Evolutionary conservation across 2,888 invertebrate species (phyloP).

Genomic region (Homarus gammarus): DNA sequence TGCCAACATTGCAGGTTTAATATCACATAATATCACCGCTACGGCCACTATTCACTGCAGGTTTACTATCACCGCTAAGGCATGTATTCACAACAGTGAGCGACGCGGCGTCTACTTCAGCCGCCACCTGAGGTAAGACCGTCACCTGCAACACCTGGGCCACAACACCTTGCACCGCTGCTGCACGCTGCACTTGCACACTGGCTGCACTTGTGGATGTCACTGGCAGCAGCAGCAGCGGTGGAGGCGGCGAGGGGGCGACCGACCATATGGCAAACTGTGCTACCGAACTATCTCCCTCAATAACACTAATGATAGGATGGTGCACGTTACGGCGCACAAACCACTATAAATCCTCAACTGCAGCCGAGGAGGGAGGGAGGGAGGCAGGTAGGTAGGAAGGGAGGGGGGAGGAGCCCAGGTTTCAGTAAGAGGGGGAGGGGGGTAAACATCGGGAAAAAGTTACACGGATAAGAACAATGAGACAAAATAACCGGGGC

Average conservation of each 20-base stretch:
- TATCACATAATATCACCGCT: no score
- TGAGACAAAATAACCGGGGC: neutral
- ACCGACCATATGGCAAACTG: slow-evolving; percentile 53
- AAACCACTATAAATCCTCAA: slow-evolving; percentile 50
- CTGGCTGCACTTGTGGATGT: slow-evolving; percentile 14
- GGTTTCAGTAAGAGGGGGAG: no score
- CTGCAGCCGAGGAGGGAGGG: slow-evolving; percentile 7
- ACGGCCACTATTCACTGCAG: no score
- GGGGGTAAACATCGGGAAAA: neutral
- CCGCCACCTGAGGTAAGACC: no score
- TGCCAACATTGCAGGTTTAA: no score
- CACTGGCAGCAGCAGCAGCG: slow-evolving; percentile 13
- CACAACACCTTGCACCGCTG: neutral
- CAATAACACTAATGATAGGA: slow-evolving; percentile 64
- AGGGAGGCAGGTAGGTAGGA: neutral
- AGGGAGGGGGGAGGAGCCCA: neutral
- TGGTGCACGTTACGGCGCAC: slow-evolving; percentile 36
- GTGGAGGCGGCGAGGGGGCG: no score
- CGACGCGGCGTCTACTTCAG: no score
- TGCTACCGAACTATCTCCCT: slow-evolving; percentile 52
- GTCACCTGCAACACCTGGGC: neutral
- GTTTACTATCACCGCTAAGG: no score
- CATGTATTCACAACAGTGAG: no score
- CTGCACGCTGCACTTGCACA: neutral
- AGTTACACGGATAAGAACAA: neutral